Percentiles rank a stretch among this genome's conserved stretches.
Conservation (phyloP, 2,113 vertebrate genomes). For the Arizona elegans region DNA sequence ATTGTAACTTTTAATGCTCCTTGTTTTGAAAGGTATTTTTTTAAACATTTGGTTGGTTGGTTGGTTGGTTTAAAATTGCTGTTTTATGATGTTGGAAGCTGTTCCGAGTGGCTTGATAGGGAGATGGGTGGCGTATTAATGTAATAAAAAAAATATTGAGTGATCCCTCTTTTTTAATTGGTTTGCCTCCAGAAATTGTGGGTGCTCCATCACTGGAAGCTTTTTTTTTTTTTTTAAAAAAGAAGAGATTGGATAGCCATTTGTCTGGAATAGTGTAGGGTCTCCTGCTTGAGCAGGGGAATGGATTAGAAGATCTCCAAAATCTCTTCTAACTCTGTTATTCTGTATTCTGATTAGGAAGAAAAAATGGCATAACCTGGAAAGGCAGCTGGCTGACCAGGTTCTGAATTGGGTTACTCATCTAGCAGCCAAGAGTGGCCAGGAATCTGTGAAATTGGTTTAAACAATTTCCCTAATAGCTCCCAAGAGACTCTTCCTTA, state of each 20-base stretch:
- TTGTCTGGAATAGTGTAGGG: background rate
- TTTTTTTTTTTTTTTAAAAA: background rate
- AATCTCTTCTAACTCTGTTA: background rate
- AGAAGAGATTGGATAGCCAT: background rate
- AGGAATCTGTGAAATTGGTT: background rate
- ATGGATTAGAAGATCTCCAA: background rate
- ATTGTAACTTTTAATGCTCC: background rate
- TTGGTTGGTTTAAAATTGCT: background rate
- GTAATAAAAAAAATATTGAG: background rate
- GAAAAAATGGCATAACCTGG: background rate
- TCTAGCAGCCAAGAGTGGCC: background rate
- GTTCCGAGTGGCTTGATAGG: background rate
- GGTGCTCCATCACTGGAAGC: background rate
- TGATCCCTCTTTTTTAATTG: background rate
- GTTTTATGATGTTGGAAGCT: background rate
- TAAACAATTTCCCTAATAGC: background rate
- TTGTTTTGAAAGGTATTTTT: background rate
- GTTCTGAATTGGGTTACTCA: background rate
- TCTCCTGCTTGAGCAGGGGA: background rate
- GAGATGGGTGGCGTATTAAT: background rate
- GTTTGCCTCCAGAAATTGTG: background rate
- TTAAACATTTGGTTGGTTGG: background rate
- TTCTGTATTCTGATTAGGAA: background rate
- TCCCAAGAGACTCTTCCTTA: background rate
- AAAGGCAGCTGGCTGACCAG: background rate